A percentile compares a stretch with the other conserved stretches of the same genome.
Evolutionary conservation across 2,888 invertebrate species (phyloP).

Genomic region (Metacarcinus magister): DNA sequence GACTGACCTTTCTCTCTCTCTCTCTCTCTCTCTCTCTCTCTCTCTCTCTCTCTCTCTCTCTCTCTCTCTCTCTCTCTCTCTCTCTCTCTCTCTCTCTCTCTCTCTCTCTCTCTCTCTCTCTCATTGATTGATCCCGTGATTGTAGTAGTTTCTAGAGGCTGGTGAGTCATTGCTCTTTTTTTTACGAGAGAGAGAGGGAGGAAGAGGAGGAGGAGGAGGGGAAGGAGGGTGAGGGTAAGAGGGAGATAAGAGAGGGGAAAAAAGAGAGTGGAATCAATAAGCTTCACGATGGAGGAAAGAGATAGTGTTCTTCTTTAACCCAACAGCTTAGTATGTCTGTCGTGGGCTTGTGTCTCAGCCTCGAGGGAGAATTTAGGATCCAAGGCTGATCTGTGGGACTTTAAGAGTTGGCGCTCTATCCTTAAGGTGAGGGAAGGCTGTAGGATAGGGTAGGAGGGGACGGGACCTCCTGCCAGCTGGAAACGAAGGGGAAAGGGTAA

Average conservation of each 20-base stretch:
- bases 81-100: slow-evolving; percentile 44
- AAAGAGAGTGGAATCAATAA: neutral
- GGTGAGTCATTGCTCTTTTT: neutral
- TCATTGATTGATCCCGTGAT: neutral
- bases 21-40: too few relatives aligned
- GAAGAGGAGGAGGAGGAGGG: neutral
- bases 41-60: too few relatives aligned
- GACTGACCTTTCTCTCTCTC: too few relatives aligned
- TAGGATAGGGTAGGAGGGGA: neutral
- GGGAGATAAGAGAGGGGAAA: neutral
- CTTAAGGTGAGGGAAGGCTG: neutral
- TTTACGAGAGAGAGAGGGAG: neutral
- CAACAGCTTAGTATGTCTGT: neutral
- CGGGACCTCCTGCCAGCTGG: neutral
- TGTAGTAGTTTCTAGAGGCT: neutral
- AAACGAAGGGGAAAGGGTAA: neutral
- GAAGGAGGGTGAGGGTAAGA: neutral
- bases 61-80: neutral
- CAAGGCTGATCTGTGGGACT: neutral
- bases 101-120: neutral
- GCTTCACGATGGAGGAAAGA: neutral
- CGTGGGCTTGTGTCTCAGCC: neutral
- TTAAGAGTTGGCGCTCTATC: neutral
- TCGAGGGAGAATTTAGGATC: neutral
- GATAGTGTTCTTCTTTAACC: slow-evolving; percentile 10